Conservation (phyloP, 2,888 invertebrate species). For the Gonocerus acuteangulatus region DNA sequence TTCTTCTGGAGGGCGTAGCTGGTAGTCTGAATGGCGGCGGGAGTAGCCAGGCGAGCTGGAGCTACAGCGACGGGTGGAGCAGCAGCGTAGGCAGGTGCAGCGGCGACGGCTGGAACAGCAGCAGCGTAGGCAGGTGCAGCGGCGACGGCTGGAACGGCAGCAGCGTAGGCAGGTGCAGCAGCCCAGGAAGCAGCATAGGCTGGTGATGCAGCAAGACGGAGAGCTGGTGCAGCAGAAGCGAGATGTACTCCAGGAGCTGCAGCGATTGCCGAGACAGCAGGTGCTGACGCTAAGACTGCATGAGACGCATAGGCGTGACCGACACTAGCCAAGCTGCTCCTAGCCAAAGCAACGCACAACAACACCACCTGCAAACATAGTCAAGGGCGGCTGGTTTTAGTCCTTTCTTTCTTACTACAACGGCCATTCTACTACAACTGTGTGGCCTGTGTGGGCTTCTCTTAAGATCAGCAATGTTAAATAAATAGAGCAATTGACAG, state of each 20-base stretch:
- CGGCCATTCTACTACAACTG: too few species aligned
- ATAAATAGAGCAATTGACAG: too few species aligned
- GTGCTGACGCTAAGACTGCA: background rate
- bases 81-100: background rate
- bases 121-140: conserved; percentile 1
- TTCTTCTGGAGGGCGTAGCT: conserved; percentile 40
- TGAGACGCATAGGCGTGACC: background rate
- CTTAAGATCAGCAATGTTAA: too few species aligned
- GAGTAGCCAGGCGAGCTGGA: conserved; percentile 19
- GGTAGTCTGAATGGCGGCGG: conserved; percentile 37
- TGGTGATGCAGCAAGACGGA: background rate
- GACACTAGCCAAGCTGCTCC: conserved; percentile 12
- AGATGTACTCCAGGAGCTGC: background rate
- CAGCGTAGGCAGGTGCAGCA: background rate
- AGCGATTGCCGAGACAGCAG: background rate
- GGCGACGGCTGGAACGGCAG: conserved; percentile 2
- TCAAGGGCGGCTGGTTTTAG: too few species aligned
- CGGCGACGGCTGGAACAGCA: conserved; percentile 37
- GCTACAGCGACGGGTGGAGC: conserved; percentile 38
- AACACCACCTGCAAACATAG: conserved; percentile 18
- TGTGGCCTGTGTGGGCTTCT: too few species aligned
- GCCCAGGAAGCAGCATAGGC: conserved; percentile 3
- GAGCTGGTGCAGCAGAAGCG: conserved; percentile 14
- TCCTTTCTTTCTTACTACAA: too few species aligned
- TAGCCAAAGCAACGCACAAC: conserved; percentile 15